These are phyloP conservation scores for Calliopsis andreniformis DNA, from an alignment of 1,140 invertebrate species.

Conservation along the genomic window DNA sequence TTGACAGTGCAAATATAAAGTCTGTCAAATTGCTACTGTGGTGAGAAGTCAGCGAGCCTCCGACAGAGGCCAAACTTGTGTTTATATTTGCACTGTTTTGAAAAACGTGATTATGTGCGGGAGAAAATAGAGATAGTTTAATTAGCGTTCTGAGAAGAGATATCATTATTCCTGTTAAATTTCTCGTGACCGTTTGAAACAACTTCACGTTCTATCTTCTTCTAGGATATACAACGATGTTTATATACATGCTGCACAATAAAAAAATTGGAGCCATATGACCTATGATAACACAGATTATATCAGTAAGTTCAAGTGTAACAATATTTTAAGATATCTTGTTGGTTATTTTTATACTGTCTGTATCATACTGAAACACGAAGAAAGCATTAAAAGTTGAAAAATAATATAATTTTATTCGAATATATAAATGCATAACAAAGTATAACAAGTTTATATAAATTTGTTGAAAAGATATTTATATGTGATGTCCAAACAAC, in stretches of 20 bases:
- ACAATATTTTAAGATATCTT: background rate
- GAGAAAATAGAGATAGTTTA: background rate
- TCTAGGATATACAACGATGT: too few species aligned
- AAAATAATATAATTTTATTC: background rate
- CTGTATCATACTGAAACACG: background rate
- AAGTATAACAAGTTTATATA: background rate
- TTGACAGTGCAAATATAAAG: constrained; percentile 25
- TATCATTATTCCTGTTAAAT: background rate
- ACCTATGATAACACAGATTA: constrained; percentile 19
- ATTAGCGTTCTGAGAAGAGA: background rate
- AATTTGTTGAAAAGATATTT: background rate
- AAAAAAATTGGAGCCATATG: background rate
- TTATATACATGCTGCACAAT: too few species aligned
- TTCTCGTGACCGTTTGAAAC: background rate
- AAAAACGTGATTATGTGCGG: background rate
- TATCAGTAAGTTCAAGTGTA: constrained; percentile 16
- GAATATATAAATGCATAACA: too few species aligned
- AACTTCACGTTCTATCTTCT: too few species aligned
- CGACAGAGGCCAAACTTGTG: background rate
- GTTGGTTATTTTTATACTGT: background rate
- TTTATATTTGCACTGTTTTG: background rate
- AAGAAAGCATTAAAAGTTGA: background rate
- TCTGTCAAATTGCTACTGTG: constrained; percentile 2
- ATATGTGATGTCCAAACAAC: background rate
- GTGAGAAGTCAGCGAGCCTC: too few species aligned